Conservation (phyloP, 1,140 invertebrate species). For the Frieseomelitta varia region DNA sequence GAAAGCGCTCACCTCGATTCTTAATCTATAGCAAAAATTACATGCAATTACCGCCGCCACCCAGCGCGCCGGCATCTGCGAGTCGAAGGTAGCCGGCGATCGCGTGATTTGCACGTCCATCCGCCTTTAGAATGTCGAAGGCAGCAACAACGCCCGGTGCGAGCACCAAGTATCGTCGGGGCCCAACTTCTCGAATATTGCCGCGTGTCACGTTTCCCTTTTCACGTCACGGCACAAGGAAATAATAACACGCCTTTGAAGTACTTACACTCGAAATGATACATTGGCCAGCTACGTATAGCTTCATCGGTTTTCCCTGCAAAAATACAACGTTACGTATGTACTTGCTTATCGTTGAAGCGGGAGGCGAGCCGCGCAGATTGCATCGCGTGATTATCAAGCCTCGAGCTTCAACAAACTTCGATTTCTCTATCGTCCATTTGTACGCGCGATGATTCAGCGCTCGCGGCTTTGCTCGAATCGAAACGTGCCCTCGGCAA, state of each 20-base stretch:
- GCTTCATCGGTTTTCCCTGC: slow-evolving; percentile 39
- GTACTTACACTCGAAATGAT: slow-evolving; percentile 49
- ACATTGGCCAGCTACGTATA: slow-evolving; percentile 27
- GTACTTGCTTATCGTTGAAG: not conserved
- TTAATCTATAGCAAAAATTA: slow-evolving; percentile 71
- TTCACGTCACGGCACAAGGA: slow-evolving; percentile 60
- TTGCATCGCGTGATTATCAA: slow-evolving; percentile 16
- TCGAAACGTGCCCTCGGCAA: too few relatives aligned
- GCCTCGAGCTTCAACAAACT: not conserved
- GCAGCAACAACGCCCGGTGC: slow-evolving; percentile 27
- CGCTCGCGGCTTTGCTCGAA: not conserved
- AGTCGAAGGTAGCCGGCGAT: slow-evolving; percentile 66
- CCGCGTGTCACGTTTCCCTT: slow-evolving; percentile 66
- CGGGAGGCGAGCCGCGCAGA: not conserved
- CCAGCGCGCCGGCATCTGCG: slow-evolving; percentile 66
- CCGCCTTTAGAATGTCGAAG: slow-evolving; percentile 60
- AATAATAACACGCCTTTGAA: slow-evolving; percentile 65
- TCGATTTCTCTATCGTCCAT: not conserved
- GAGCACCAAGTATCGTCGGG: slow-evolving; percentile 47
- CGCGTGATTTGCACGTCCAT: slow-evolving; percentile 66
- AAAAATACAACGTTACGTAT: not conserved
- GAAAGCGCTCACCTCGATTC: slow-evolving; percentile 61
- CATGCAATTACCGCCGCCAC: slow-evolving; percentile 69
- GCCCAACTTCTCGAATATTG: slow-evolving; percentile 51
- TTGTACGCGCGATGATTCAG: slow-evolving; percentile 15